Evolutionary conservation across 1,140 invertebrate genomes (phyloP).

Genomic region (Mylabris phalerata): DNA sequence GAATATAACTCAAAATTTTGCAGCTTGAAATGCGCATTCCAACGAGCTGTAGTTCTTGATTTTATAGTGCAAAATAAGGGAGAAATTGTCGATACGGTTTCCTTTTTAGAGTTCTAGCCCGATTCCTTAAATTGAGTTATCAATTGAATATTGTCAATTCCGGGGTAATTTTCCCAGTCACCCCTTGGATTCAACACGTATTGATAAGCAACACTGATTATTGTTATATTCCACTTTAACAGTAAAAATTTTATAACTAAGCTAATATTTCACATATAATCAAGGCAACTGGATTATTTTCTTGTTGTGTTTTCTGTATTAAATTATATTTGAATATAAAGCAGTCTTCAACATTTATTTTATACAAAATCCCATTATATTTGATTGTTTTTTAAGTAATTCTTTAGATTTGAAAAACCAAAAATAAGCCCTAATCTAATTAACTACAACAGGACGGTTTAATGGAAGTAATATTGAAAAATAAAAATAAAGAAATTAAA

Average conservation of each 20-base stretch:
- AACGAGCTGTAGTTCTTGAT: no score
- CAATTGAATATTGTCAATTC: no score
- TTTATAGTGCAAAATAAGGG: no score
- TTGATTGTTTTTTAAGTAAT: not conserved
- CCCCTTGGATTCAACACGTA: not conserved
- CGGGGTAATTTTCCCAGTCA: no score
- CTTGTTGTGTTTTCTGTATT: no score
- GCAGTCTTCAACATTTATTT: constrained; percentile 15
- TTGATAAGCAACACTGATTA: not conserved
- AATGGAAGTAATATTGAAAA: not conserved
- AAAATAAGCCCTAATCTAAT: no score
- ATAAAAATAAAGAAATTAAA: constrained; percentile 2
- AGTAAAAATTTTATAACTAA: not conserved
- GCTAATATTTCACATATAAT: constrained; percentile 3
- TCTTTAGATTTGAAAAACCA: no score
- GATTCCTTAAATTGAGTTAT: no score
- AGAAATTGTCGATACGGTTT: no score
- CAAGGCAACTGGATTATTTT: constrained; percentile 13
- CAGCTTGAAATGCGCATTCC: no score
- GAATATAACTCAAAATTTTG: no score
- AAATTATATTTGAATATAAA: not conserved
- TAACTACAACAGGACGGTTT: constrained; percentile 6
- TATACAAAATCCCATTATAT: not conserved
- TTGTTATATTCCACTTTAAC: not conserved
- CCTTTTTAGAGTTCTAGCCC: no score